Evolutionary conservation across 37 sponge, comb jelly and placozoan genomes (phyloP).

Genomic region (Oscarella lobularis): DNA sequence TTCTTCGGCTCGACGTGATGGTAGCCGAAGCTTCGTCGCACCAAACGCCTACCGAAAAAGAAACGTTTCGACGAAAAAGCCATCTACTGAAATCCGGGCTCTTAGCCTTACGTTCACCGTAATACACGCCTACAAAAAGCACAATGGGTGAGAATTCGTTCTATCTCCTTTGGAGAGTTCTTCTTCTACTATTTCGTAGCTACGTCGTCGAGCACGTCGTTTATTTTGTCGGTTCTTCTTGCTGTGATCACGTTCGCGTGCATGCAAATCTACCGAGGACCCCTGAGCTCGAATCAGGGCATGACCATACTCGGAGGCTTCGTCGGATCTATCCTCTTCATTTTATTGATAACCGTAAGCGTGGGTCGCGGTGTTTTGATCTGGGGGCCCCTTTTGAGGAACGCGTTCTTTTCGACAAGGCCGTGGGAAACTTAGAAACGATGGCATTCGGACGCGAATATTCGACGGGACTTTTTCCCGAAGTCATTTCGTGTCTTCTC

Average conservation of each 20-base stretch:
- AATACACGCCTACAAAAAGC: no score
- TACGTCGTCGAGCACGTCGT: constrained; percentile 42
- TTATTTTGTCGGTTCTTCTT: constrained; percentile 36
- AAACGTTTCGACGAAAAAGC: no score
- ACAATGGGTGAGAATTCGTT: not conserved
- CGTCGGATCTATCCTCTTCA: constrained; percentile 64
- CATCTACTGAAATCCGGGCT: no score
- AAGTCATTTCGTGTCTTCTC: constrained; percentile 28
- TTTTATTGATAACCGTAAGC: constrained; percentile 57
- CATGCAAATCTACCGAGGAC: constrained; percentile 69
- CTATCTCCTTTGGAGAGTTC: not conserved
- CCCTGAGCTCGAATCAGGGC: constrained; percentile 32
- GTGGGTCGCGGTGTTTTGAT: not conserved
- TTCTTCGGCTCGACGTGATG: constrained; percentile 41
- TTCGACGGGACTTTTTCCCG: not conserved
- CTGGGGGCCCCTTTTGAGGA: not conserved
- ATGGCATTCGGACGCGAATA: not conserved
- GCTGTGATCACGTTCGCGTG: constrained; percentile 52
- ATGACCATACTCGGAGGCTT: constrained; percentile 66
- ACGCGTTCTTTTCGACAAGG: not conserved
- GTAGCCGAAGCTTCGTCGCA: constrained; percentile 42
- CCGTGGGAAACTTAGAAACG: not conserved
- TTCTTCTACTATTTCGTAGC: constrained; percentile 14
- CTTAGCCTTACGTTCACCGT: no score
- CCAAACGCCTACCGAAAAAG: no score